phyloP scores from a whole-genome alignment of 1,140 invertebrate genomes.

The Sitobion miscanthi region DNA sequence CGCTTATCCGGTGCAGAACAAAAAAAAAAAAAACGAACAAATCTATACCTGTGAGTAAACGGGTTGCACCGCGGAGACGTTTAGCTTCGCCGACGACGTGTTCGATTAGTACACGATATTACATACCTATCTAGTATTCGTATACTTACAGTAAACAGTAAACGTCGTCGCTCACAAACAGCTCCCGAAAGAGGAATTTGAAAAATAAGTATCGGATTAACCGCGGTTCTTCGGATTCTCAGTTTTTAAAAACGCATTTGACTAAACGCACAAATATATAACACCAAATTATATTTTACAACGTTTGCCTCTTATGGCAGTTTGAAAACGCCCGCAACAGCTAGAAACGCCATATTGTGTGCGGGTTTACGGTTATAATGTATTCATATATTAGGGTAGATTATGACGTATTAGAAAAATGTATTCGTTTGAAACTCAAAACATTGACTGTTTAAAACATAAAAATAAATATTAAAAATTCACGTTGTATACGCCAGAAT shows the following conservation, averaged over 20 bases:
- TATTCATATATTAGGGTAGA: too few relatives aligned
- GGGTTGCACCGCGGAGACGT: background rate
- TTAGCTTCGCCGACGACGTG: background rate
- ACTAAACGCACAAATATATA: too few relatives aligned
- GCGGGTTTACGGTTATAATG: too few relatives aligned
- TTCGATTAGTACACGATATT: background rate
- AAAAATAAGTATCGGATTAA: background rate
- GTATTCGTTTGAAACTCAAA: too few relatives aligned
- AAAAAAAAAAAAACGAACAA: background rate
- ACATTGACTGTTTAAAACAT: too few relatives aligned
- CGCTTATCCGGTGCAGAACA: background rate
- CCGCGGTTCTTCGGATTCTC: background rate
- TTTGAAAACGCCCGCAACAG: too few relatives aligned
- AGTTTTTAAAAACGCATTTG: too few relatives aligned
- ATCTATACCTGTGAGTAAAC: background rate
- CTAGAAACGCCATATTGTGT: too few relatives aligned
- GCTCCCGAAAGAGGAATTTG: too few relatives aligned
- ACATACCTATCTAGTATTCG: background rate
- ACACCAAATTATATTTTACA: too few relatives aligned
- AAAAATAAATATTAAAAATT: background rate
- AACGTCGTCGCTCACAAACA: background rate
- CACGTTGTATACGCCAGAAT: background rate
- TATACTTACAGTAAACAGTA: background rate
- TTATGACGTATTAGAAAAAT: too few relatives aligned
- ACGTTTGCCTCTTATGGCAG: too few relatives aligned